phyloP scores from a whole-genome alignment of 2,888 invertebrate species.

The Choreutis nemorana region DNA sequence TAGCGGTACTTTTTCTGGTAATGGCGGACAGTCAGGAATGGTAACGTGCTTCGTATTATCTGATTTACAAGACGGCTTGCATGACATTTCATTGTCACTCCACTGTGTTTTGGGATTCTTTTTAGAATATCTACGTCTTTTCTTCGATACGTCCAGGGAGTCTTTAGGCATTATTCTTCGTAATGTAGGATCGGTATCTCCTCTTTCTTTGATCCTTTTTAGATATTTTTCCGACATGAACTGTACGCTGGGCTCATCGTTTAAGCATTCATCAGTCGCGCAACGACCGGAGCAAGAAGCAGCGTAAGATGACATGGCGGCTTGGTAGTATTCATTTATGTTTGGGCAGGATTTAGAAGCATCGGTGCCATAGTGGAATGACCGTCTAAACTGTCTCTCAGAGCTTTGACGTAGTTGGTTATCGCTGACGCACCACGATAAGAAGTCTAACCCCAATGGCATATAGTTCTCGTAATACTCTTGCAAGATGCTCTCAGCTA shows the following conservation, averaged over 20 bases:
- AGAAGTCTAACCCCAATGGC: conserved; percentile 28
- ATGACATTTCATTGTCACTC: too few relatives aligned
- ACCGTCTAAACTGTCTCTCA: conserved; percentile 20
- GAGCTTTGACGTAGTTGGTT: conserved; percentile 25
- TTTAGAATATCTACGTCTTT: too few relatives aligned
- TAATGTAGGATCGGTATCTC: conserved; percentile 4
- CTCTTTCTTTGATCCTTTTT: conserved; percentile 10
- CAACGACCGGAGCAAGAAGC: conserved; percentile 20
- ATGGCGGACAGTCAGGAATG: too few relatives aligned
- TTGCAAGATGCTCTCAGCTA: conserved; percentile 38
- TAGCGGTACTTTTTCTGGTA: too few relatives aligned
- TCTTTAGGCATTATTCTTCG: conserved; percentile 36
- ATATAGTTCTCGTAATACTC: conserved; percentile 37
- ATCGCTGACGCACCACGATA: conserved; percentile 32
- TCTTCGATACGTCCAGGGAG: conserved; percentile 37
- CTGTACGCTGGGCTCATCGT: conserved; percentile 13
- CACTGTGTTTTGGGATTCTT: too few relatives aligned
- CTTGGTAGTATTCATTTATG: conserved; percentile 28
- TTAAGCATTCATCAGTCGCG: conserved; percentile 12
- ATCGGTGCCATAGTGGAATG: conserved; percentile 21
- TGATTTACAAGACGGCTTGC: too few relatives aligned
- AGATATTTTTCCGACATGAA: conserved; percentile 20
- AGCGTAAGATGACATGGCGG: conserved; percentile 24
- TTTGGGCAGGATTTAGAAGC: conserved; percentile 36
- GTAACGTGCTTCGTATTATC: too few relatives aligned